Evolutionary conservation across 2,113 vertebrate genomes (phyloP).

Genomic region (Arizona elegans): DNA sequence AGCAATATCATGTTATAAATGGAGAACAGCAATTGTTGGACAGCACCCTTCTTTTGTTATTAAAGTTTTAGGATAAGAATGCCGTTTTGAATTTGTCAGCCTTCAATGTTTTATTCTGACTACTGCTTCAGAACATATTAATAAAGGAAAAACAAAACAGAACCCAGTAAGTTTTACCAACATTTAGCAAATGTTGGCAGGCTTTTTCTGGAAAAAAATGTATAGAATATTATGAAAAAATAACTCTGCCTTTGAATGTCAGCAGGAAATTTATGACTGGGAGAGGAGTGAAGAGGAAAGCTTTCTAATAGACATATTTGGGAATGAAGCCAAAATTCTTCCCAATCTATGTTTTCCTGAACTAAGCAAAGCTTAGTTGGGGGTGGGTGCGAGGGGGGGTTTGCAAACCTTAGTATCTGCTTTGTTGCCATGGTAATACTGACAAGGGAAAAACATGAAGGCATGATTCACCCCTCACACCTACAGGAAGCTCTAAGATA

Average conservation of each 20-base stretch:
- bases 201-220: neutral
- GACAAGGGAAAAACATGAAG: constrained; percentile 28
- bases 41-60: neutral
- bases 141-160: neutral
- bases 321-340: constrained; percentile 43
- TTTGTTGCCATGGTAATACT: constrained; percentile 42
- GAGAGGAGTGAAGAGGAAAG: constrained; percentile 11
- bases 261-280: constrained; percentile 44
- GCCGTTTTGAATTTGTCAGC: neutral
- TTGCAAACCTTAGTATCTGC: constrained; percentile 21
- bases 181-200: neutral
- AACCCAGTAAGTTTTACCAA: neutral
- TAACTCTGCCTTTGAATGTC: constrained; percentile 31
- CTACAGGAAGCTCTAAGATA: constrained; percentile 21
- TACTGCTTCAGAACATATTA: neutral
- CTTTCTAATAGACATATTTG: constrained; percentile 43
- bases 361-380: constrained; percentile 36
- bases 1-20: constrained; percentile 25
- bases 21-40: constrained; percentile 36
- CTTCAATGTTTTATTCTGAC: neutral
- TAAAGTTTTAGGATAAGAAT: neutral
- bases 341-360: constrained; percentile 46
- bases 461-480: constrained; percentile 41
- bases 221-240: constrained; percentile 46
- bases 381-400: neutral